A percentile compares a stretch with the other conserved stretches of the same genome.
Conservation (phyloP, 2,888 invertebrate genomes). For the Noctua janthina region DNA sequence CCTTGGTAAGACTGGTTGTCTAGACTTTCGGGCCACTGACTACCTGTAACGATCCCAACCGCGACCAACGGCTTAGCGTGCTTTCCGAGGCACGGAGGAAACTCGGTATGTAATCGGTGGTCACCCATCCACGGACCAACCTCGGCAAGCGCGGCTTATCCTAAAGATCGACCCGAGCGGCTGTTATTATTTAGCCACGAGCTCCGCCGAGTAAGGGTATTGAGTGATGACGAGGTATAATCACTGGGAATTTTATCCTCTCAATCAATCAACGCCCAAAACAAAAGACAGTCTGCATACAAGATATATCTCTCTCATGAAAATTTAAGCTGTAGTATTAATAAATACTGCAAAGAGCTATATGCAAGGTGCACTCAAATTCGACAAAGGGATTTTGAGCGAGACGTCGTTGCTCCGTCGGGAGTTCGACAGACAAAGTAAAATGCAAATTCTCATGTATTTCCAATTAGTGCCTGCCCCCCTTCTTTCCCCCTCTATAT, state of each 20-base stretch:
- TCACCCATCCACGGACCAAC: no score
- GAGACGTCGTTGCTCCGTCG: conserved; percentile 75
- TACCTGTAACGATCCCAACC: no score
- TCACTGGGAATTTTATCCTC: neutral
- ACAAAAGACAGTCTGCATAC: conserved; percentile 29
- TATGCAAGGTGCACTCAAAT: conserved; percentile 63
- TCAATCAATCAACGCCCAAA: conserved; percentile 20
- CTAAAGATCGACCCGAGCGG: no score
- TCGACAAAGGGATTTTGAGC: conserved; percentile 77
- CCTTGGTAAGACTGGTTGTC: no score
- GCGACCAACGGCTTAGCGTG: no score
- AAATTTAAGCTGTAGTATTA: conserved; percentile 51
- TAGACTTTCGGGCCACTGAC: no score
- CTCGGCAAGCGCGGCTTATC: no score
- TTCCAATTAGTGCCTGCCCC: conserved; percentile 83
- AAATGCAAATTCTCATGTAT: conserved; percentile 89
- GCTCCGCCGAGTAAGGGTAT: no score
- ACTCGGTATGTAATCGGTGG: no score
- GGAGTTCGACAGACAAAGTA: conserved; percentile 84
- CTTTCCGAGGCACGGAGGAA: no score
- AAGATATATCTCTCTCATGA: conserved; percentile 28
- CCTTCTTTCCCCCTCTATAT: conserved; percentile 62
- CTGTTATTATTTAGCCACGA: no score
- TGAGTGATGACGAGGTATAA: neutral
- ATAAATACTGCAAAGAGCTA: conserved; percentile 43